Evolutionary conservation across 1,140 invertebrate genomes (phyloP), one percentile per base, ranked within the genome.

Genomic region (Ectropis grisescens): DNA sequence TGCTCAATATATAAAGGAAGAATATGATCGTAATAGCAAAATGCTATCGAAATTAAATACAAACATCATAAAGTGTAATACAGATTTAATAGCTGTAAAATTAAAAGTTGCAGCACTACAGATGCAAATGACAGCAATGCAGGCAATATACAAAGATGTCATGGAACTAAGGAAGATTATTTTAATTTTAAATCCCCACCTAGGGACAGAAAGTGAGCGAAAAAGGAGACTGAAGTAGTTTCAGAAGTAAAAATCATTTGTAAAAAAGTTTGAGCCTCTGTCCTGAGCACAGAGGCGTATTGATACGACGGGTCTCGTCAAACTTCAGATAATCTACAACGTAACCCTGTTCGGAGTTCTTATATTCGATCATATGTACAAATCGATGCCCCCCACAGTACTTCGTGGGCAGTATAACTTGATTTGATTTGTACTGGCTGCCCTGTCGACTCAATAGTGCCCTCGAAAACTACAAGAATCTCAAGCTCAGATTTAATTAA

Each of bases 271-370:
- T 71, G n/a, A 91, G 80, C 24, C 91, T 88, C 37, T 85, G 84
- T 2, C 90, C 92, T 41, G 89, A 91, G 68, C 91, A 94, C 3
- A 90, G 78, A 0, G 93, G 93, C 1, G 91, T 95, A 39, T 93
- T 90, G 4, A 96, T 88, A 47, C 90, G 87, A 38, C 87, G 86
- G 0, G 92, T 93, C 43, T 88, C 89, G 64, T 97, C 90, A 74
- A 97, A 97, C 37, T 79, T 82, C 0, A 64, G 58, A 49, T 94
- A 96, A 68, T 97, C 92, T 5, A 96, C 91, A 36, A 91, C 85
- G 68, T 94, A 96, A 13, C 90, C 88, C 13, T 92, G 88, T 38
- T 90, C 88, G 24, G 91, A 88, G 55, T 92, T 91, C 26, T 88
- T 89, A 71, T 93, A 96, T 22, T 85, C 86, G 1, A 96, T 88